Base-by-base conservation (phyloP, 2,888 invertebrate genomes). In the Ochlodes sylvanus region DNA sequence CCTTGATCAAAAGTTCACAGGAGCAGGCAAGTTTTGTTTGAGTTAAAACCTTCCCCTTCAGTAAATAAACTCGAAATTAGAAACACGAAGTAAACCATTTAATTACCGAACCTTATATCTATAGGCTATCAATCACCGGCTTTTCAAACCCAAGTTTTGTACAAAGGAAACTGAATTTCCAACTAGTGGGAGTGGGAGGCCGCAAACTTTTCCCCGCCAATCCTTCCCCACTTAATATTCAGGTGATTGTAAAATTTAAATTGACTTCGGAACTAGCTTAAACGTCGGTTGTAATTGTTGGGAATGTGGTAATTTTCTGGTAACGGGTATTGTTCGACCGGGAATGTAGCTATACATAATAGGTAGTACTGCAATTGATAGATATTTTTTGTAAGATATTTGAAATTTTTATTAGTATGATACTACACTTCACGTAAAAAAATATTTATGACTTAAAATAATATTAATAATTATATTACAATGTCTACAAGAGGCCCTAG, bases 241-340 rank as follows among this genome's bases (percentile, higher is more conserved):
- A 52, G 52, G 52, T 52, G 52, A 52, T 52, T 52, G 52, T 52
- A 52, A 52, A 52, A 52, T 27, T 52, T 27, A 17, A 52, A 52
- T 52, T 52, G 21, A 52, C 52, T 52, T 52, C 27, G 14, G 52
- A 52, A 52, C 52, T 27, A 21, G 9, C 14, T 52, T 1, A 14
- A 52, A 21, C 27, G 52, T 10, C 52, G 52, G 7, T 9, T 52
- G 12, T 9, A 21, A 52, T 27, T 52, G 14, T 52, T 14, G 21
- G 52, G 17, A 5, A 14, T 52, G 2, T 27, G 14, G 9, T 52
- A 52, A 52, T 52, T 21, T 21, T 27, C 21, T 52, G 50, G 15
- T 17, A 17, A 19, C 10, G 12, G 50, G 9, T 50, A 4, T 2
- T 12, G 19, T 19, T 50, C 19, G 6, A 50, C 12, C n/a, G 19